phyloP scores from a whole-genome alignment of 2,113 vertebrate species.

The Phalacrocorax pelagicus region DNA sequence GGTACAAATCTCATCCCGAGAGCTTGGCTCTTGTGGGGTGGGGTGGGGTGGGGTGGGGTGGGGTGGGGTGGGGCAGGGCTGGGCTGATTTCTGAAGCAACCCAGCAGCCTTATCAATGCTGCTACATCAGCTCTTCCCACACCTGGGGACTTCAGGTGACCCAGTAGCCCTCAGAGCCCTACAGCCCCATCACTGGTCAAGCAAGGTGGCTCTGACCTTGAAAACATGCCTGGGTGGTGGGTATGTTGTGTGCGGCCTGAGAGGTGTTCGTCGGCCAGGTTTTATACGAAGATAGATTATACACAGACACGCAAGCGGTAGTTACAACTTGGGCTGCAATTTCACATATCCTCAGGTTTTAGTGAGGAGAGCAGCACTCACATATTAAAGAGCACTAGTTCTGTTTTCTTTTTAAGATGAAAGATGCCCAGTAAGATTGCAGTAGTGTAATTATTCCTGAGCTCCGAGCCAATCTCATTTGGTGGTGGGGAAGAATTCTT shows the following conservation, averaged over 20 bases:
- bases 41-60: too few species aligned
- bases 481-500: not conserved
- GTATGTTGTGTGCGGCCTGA: not conserved
- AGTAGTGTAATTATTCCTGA: not conserved
- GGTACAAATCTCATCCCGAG: not conserved
- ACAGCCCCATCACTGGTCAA: not conserved
- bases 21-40: not conserved
- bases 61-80: not conserved
- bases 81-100: not conserved
- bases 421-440: not conserved
- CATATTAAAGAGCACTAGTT: not conserved
- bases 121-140: not conserved
- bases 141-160: not conserved
- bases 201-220: not conserved
- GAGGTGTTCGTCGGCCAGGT: not conserved
- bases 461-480: not conserved
- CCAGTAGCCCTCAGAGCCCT: not conserved
- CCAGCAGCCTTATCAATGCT: not conserved
- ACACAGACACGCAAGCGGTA: not conserved
- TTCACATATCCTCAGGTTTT: not conserved
- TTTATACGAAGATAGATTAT: not conserved
- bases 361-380: not conserved
- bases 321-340: not conserved
- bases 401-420: not conserved
- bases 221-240: not conserved